phyloP scores from a whole-genome alignment of 2,113 vertebrate genomes.

The Siphamia tubifer region DNA sequence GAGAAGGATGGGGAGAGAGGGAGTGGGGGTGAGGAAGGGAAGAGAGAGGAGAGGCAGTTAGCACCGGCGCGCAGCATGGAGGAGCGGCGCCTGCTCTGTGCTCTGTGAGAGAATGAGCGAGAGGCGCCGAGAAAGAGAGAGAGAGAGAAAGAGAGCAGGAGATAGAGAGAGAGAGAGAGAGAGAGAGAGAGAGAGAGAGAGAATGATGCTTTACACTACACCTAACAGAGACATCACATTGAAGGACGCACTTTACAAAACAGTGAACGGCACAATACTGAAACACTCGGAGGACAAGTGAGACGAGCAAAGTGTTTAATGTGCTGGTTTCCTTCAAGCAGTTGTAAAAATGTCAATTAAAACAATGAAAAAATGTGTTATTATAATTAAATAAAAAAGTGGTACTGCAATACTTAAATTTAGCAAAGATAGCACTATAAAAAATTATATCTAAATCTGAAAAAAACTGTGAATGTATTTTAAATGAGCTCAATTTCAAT shows the following conservation, averaged over 20 bases:
- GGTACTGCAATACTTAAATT: background rate
- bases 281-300: constrained; percentile 2
- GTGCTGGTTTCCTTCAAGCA: background rate
- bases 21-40: constrained; percentile 70
- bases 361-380: background rate
- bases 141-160: constrained; percentile 27
- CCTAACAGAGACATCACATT: constrained; percentile 33
- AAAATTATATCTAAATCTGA: background rate
- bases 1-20: constrained; percentile 73
- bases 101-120: constrained; percentile 70
- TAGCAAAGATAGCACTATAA: background rate
- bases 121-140: constrained; percentile 46
- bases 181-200: constrained; percentile 35
- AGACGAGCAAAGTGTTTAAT: background rate
- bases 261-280: constrained; percentile 11
- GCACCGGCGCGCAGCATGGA: constrained; percentile 78
- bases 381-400: background rate
- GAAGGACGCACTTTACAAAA: constrained; percentile 40
- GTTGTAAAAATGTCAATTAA: background rate
- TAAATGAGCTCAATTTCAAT: background rate
- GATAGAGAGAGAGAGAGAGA: constrained; percentile 15
- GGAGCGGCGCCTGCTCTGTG: constrained; percentile 73
- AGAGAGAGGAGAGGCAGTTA: constrained; percentile 79
- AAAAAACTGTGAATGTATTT: background rate
- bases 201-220: constrained; percentile 43